Evolutionary conservation across 2,888 invertebrate species (phyloP).

Genomic region (Drosophila longiperda): DNA sequence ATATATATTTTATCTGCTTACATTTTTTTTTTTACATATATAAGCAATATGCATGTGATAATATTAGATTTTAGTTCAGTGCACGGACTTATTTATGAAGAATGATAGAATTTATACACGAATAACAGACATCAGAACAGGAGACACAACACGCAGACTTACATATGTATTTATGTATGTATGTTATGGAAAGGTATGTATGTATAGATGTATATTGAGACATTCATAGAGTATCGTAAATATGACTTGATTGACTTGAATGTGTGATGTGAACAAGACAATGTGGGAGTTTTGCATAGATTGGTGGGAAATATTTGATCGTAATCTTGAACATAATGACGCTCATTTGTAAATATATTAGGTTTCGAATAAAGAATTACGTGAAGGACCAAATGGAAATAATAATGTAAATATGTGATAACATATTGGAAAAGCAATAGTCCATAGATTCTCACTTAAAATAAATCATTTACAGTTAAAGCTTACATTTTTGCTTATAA

Average conservation of each 20-base stretch:
- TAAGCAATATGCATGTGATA: constrained; percentile 23
- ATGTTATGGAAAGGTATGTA: constrained; percentile 14
- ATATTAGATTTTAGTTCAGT: constrained; percentile 32
- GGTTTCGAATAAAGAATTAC: no score
- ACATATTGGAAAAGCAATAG: constrained; percentile 50
- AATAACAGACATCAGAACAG: constrained; percentile 21
- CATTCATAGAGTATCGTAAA: constrained; percentile 10
- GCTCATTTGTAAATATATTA: constrained; percentile 12
- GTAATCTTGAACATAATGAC: constrained; percentile 33
- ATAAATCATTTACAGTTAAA: constrained; percentile 59
- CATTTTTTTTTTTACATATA: constrained; percentile 15
- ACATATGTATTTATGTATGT: constrained; percentile 26
- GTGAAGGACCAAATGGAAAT: neutral
- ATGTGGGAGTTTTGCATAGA: constrained; percentile 52
- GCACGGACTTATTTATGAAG: constrained; percentile 43
- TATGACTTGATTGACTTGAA: constrained; percentile 19
- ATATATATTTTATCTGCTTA: constrained; percentile 26
- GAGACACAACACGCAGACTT: constrained; percentile 50
- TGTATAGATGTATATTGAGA: constrained; percentile 17
- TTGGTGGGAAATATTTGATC: constrained; percentile 72
- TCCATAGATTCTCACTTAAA: constrained; percentile 65
- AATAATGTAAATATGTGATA: neutral
- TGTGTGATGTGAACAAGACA: constrained; percentile 12
- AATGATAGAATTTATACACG: constrained; percentile 31
- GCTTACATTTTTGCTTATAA: constrained; percentile 46